Base-by-base conservation (phyloP, 1,140 invertebrate genomes). In the Drosophila teissieri region DNA sequence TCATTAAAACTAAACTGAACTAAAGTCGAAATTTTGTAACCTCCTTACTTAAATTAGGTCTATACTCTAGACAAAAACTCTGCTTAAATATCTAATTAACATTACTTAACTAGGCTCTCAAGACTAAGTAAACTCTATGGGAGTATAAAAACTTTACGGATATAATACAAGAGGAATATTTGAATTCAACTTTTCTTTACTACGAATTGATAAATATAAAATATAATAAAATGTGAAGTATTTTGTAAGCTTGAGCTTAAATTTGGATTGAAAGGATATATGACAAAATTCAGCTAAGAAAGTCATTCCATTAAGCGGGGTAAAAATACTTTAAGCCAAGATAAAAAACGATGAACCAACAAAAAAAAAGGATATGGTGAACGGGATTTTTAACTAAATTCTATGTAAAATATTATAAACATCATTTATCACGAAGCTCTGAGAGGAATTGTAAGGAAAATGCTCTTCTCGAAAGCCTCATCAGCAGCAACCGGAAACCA, bases 231-330 rank as follows among this genome's bases (percentile, higher is more conserved):
- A 27, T 24, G 51, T 48, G 58, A 45, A 11, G 39, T 37, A 51
- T 54, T 54, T 55, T 14, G 54, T 73, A 60, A 37, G 62, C 58
- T 75, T 65, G 31, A 65, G 67, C 80, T 82, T 51, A 52, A 17
- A 67, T 52, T 78, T 39, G 52, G 45, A 45, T 69, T 31, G 55
- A 52, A 73, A 62, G 56, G 55, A 73, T 42, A 64, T 73, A 45
- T 58, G 53, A 67, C 67, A 86, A 74, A 79, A 73, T 79, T 79
- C 75, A 83, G 67, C 84, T 89, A 88, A 72, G 54, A 49, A 89
- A 76, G 76, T 84, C 83, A 88, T 88, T 88, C 83, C 84, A 73
- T 89, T 77, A 88, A 89, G 83, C 83, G 78, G 68, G 60, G 69
- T 63, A 82, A 70, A 74, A 74, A 58, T 80, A 85, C 68, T 76